phyloP scores from a whole-genome alignment of 1,140 invertebrate species.

The Drosophila ohnishii region DNA sequence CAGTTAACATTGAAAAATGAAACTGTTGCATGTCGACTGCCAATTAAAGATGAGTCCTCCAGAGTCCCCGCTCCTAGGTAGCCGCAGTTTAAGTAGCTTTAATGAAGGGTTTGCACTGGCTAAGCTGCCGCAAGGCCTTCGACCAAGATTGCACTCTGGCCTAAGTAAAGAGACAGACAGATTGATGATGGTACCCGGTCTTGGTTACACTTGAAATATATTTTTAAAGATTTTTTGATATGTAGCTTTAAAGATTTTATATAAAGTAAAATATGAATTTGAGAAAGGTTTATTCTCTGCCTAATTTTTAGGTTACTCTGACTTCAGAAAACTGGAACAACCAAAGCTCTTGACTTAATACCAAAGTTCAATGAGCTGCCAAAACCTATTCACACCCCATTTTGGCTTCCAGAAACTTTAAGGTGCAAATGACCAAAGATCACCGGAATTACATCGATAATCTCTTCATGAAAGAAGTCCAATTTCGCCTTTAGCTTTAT shows the following conservation, averaged over 20 bases:
- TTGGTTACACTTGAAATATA: conserved; percentile 18
- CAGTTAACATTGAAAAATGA: conserved; percentile 80
- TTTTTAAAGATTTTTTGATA: not conserved
- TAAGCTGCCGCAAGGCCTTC: conserved; percentile 45
- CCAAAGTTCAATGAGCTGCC: not conserved
- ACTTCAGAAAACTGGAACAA: not conserved
- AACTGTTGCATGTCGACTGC: conserved; percentile 74
- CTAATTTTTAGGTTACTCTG: not conserved
- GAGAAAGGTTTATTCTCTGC: no score
- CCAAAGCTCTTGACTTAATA: not conserved
- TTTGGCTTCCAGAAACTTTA: conserved; percentile 3
- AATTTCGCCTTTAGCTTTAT: conserved; percentile 11
- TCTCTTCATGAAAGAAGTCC: conserved; percentile 2
- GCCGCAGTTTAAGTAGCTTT: conserved; percentile 70
- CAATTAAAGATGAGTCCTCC: conserved; percentile 63
- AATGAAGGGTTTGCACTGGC: conserved; percentile 66
- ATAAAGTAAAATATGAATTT: no score
- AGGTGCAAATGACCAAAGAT: conserved; percentile 14
- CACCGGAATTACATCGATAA: conserved; percentile 12
- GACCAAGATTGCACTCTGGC: conserved; percentile 20
- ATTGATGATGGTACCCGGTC: conserved; percentile 32
- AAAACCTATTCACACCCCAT: conserved; percentile 5
- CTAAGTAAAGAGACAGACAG: conserved; percentile 48
- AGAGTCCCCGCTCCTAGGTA: conserved; percentile 38
- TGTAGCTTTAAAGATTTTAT: not conserved